Evolutionary conservation across 1,140 invertebrate species (phyloP).

Genomic region (Diuraphis noxia): DNA sequence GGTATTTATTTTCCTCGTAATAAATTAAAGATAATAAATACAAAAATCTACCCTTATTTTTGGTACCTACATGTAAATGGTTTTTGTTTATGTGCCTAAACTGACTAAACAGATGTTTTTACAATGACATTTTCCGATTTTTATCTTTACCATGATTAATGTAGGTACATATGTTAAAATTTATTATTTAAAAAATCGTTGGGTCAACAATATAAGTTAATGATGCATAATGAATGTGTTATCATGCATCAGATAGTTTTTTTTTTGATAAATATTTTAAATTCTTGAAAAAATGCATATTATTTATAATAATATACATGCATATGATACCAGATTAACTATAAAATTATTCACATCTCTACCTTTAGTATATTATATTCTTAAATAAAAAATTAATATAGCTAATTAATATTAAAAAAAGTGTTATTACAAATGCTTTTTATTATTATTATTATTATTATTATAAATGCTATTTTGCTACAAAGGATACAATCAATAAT

Average conservation of each 20-base stretch:
- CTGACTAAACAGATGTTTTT: conserved; percentile 25
- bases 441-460: neutral
- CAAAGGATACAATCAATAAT: too few relatives aligned
- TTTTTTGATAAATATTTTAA: neutral
- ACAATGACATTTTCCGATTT: neutral
- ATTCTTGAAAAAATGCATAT: neutral
- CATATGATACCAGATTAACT: neutral
- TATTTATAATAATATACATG: too few relatives aligned
- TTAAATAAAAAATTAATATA: neutral
- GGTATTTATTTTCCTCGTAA: neutral
- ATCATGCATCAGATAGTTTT: neutral
- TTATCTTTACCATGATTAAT: conserved; percentile 19
- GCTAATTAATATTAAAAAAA: neutral
- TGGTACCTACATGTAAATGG: neutral
- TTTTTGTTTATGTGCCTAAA: neutral
- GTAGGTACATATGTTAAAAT: conserved; percentile 8
- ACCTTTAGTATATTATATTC: neutral
- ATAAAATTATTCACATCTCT: neutral
- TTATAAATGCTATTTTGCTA: too few relatives aligned
- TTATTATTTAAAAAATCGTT: conserved; percentile 33
- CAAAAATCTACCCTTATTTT: conserved; percentile 8
- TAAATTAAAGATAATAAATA: neutral
- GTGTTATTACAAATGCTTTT: neutral
- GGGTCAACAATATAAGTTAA: neutral
- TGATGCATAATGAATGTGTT: conserved; percentile 11